Percentiles rank a stretch among this genome's conserved stretches.
These are phyloP conservation scores for Ceriagrion tenellum DNA, from an alignment of 2,888 invertebrate genomes.

Conservation along the genomic window DNA sequence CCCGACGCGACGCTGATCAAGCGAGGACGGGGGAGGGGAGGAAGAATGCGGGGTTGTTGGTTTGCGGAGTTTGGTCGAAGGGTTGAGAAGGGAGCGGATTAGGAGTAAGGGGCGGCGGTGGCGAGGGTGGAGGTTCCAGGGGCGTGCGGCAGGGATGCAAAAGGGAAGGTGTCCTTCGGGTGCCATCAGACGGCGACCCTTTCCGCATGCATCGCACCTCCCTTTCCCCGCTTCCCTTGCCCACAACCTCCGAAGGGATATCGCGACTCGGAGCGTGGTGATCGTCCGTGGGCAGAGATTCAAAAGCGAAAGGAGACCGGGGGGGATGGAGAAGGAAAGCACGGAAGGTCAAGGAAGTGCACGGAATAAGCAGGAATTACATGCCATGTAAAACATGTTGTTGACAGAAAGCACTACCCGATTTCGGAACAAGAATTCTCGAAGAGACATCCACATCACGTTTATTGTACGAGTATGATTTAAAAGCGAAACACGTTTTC, in stretches of 20 bases:
- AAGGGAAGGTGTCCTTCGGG: conserved; percentile 54
- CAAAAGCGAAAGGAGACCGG: not conserved
- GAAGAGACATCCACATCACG: too few species aligned
- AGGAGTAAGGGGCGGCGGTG: not conserved
- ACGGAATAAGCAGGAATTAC: too few species aligned
- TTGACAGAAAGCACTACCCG: too few species aligned
- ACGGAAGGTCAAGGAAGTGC: too few species aligned
- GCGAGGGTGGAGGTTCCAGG: not conserved
- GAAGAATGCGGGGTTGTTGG: not conserved
- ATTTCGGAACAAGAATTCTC: too few species aligned
- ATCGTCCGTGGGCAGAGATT: not conserved
- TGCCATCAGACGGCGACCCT: conserved; percentile 44
- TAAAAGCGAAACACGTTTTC: too few species aligned
- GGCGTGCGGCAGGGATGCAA: not conserved
- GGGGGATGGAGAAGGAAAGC: not conserved
- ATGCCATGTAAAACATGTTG: too few species aligned
- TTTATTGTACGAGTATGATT: too few species aligned
- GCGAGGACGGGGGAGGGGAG: not conserved
- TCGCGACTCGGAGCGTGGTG: not conserved
- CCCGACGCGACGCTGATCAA: not conserved
- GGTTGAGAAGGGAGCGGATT: not conserved
- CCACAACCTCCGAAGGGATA: not conserved
- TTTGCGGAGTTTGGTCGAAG: not conserved
- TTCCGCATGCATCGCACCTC: conserved; percentile 22
- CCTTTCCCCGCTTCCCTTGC: not conserved